Evolutionary conservation across 2,888 invertebrate species (phyloP).

Genomic region (Lordiphosa andalusiaca): DNA sequence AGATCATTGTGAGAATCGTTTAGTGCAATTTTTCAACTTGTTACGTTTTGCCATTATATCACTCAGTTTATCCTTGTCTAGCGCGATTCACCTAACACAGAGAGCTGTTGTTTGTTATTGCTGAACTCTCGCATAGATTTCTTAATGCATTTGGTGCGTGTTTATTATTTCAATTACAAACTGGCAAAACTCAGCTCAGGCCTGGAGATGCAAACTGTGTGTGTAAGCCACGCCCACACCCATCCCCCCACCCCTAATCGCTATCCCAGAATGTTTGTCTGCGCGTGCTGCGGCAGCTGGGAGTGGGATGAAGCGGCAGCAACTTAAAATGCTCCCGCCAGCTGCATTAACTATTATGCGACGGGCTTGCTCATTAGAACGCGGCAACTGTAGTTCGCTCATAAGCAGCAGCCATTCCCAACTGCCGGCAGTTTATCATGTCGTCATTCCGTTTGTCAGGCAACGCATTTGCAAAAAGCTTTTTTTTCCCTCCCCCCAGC

Average conservation of each 20-base stretch:
- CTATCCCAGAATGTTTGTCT: conserved; percentile 11
- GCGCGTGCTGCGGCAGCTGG: conserved; percentile 37
- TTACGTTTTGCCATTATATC: no score
- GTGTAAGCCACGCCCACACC: conserved; percentile 15
- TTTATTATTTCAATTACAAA: conserved; percentile 72
- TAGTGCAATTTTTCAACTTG: no score
- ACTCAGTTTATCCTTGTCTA: no score
- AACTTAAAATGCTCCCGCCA: conserved; percentile 3
- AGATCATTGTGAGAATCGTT: no score
- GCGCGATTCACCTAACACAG: no score
- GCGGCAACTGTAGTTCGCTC: conserved; percentile 59
- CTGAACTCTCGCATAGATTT: conserved; percentile 49
- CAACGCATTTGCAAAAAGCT: conserved; percentile 9
- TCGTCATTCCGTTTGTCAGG: conserved; percentile 20
- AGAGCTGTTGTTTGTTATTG: conserved; percentile 1
- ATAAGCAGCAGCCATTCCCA: conserved; percentile 29
- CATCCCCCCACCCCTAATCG: not conserved
- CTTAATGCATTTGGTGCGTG: conserved; percentile 73
- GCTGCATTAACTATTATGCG: conserved; percentile 63
- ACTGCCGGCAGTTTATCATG: conserved; percentile 33
- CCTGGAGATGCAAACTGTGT: conserved; percentile 57
- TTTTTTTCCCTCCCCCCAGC: conserved; percentile 3
- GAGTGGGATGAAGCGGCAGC: conserved; percentile 26
- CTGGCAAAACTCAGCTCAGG: conserved; percentile 50
- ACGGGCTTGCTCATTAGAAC: conserved; percentile 62